These are phyloP conservation scores for Seriola dumerili DNA, from an alignment of 2,113 vertebrate species.

Conservation along the genomic window DNA sequence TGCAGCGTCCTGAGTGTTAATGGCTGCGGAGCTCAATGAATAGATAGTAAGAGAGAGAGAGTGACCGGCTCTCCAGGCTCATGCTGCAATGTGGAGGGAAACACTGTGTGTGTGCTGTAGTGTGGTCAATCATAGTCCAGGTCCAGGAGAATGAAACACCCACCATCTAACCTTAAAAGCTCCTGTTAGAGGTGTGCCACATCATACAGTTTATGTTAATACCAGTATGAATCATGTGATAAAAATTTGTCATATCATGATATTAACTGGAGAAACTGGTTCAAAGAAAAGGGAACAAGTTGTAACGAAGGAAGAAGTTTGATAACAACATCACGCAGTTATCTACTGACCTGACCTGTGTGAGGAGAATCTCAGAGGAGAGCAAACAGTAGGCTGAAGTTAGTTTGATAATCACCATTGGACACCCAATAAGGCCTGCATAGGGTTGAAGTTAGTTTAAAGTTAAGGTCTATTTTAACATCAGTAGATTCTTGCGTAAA, in stretches of 20 bases:
- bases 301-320: neutral
- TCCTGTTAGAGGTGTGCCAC: too few relatives aligned
- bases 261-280: neutral
- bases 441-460: too few relatives aligned
- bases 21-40: conserved; percentile 48
- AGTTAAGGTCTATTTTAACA: neutral
- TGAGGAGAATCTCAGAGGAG: too few relatives aligned
- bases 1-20: conserved; percentile 43
- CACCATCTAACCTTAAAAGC: neutral
- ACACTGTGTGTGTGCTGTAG: conserved; percentile 1
- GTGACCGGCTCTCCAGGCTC: neutral
- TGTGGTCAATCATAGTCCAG: neutral
- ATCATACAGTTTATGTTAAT: too few relatives aligned
- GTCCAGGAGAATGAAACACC: neutral
- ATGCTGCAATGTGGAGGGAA: too few relatives aligned
- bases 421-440: too few relatives aligned
- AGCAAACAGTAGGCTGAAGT: too few relatives aligned
- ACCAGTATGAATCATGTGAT: too few relatives aligned
- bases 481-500: too few relatives aligned
- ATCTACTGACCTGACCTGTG: too few relatives aligned
- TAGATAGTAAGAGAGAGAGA: conserved; percentile 14
- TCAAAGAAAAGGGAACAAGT: neutral
- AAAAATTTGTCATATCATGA: too few relatives aligned
- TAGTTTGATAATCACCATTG: too few relatives aligned
- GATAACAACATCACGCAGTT: neutral